phyloP scores from a whole-genome alignment of 2,797 vertebrate species.

The Girardinus metallicus region DNA sequence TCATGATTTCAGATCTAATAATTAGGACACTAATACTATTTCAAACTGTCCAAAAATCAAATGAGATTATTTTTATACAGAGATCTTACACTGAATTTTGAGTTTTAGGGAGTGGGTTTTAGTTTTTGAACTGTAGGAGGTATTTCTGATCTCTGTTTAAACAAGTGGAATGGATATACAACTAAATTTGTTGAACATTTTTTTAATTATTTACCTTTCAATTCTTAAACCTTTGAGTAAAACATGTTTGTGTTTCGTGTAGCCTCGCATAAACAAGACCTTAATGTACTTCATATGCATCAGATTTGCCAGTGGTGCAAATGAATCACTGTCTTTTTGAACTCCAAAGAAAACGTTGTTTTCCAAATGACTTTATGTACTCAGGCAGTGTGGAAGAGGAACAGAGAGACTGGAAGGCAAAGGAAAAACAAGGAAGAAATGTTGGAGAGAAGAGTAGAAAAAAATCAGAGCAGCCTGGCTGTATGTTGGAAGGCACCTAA shows the following conservation, averaged over 20 bases:
- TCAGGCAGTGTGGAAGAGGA: conserved; percentile 23
- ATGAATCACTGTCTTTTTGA: conserved; percentile 34
- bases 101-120: neutral
- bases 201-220: conserved; percentile 2
- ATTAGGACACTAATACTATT: neutral
- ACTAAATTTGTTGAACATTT: neutral
- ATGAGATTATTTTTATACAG: neutral
- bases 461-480: conserved; percentile 53
- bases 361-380: conserved; percentile 42
- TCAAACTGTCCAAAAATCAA: neutral
- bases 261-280: conserved; percentile 39
- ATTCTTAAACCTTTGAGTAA: neutral
- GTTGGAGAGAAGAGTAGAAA: conserved; percentile 2
- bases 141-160: neutral
- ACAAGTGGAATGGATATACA: neutral
- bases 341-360: conserved; percentile 33
- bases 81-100: neutral
- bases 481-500: conserved; percentile 79
- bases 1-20: neutral
- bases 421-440: conserved; percentile 8
- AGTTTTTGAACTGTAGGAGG: neutral
- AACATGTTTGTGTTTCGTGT: conserved; percentile 16
- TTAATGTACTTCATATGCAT: conserved; percentile 6
- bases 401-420: neutral
- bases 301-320: conserved; percentile 36